Conservation (phyloP, 1,140 invertebrate species). For the Venturia canescens region DNA sequence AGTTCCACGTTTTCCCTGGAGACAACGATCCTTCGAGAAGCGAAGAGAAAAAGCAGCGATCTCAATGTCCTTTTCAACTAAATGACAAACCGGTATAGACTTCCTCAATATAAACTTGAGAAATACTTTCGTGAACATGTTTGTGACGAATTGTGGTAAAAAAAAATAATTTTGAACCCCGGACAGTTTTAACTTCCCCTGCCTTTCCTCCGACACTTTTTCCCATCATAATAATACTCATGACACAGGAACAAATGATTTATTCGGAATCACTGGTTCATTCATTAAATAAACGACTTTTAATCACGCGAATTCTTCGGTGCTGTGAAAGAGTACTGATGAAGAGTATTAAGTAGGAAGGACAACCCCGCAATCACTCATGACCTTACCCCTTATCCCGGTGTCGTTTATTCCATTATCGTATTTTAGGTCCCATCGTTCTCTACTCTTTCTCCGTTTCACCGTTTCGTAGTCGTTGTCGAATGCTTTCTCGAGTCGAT, state of each 20-base stretch:
- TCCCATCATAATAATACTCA: background rate
- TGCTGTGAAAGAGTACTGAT: background rate
- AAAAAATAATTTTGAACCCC: no score
- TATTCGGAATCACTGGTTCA: background rate
- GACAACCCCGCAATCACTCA: background rate
- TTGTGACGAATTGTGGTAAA: no score
- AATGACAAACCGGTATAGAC: no score
- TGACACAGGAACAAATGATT: background rate
- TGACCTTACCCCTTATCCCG: background rate
- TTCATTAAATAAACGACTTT: background rate
- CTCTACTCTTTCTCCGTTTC: background rate
- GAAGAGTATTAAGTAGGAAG: background rate
- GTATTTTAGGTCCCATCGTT: background rate
- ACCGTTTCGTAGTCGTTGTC: background rate
- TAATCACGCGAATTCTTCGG: background rate
- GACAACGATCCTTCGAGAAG: no score
- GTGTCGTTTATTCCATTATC: background rate
- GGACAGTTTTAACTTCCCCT: no score
- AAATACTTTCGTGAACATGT: no score
- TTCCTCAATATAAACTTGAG: no score
- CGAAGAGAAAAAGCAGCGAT: no score
- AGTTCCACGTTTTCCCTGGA: background rate
- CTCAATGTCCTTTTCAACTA: no score
- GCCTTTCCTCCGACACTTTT: no score
- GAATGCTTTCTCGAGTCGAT: constrained; percentile 27